phyloP scores from a whole-genome alignment of 1,140 invertebrate genomes.

The Hesperophylax magnus region DNA sequence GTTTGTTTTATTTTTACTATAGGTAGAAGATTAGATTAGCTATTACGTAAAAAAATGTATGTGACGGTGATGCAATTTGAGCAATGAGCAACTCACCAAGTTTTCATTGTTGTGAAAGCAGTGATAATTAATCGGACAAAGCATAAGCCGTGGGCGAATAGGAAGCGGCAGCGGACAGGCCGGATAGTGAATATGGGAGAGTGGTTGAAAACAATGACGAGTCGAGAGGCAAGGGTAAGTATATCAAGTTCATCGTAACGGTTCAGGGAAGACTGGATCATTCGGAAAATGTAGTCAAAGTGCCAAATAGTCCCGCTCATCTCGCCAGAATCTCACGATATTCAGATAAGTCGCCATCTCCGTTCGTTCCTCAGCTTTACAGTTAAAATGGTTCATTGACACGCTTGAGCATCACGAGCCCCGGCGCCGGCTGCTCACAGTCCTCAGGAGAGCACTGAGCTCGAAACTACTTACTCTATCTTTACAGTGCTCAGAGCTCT shows the following conservation, averaged over 20 bases:
- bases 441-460: not conserved
- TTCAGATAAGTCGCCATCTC: constrained; percentile 44
- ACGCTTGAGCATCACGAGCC: constrained; percentile 18
- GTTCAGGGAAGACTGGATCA: constrained; percentile 16
- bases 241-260: constrained; percentile 13
- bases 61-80: not conserved
- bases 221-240: not conserved
- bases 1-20: too few relatives aligned
- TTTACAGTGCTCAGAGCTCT: too few relatives aligned
- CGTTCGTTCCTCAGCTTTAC: constrained; percentile 44
- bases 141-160: too few relatives aligned
- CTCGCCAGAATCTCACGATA: constrained; percentile 38
- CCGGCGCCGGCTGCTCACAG: not conserved
- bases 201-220: constrained; percentile 8
- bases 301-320: constrained; percentile 13
- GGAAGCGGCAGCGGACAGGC: too few relatives aligned
- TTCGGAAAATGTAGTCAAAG: constrained; percentile 20
- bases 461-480: too few relatives aligned
- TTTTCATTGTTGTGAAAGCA: not conserved
- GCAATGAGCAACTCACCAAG: not conserved
- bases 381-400: constrained; percentile 59
- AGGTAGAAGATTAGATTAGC: not conserved
- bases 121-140: not conserved
- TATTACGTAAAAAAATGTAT: not conserved
- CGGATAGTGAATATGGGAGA: too few relatives aligned